Evolutionary conservation across 2,797 vertebrate genomes (phyloP).

Genomic region (Trematomus bernacchii): DNA sequence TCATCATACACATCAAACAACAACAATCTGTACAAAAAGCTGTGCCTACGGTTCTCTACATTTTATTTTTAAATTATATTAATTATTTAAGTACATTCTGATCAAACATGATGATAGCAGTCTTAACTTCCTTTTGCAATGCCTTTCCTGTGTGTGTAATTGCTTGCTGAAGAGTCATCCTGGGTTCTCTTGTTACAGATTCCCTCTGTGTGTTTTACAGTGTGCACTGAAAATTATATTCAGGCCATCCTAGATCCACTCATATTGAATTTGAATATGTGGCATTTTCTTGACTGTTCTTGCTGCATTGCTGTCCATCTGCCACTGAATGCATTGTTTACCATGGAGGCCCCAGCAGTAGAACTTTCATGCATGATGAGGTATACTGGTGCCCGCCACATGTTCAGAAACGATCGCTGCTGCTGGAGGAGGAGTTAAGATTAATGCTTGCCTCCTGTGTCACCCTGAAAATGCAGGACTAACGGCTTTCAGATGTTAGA

Average conservation of each 20-base stretch:
- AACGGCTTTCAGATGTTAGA: slow-evolving; percentile 79
- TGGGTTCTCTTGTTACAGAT: background rate
- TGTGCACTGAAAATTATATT: background rate
- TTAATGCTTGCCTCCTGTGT: slow-evolving; percentile 72
- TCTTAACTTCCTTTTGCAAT: slow-evolving; percentile 37
- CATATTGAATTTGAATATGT: background rate
- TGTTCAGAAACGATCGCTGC: slow-evolving; percentile 54
- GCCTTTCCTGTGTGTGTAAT: slow-evolving; percentile 7
- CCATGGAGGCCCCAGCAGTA: slow-evolving; percentile 21
- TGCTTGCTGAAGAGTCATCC: slow-evolving; percentile 7
- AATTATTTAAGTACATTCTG: slow-evolving; percentile 22
- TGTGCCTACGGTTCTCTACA: background rate
- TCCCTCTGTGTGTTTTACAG: background rate
- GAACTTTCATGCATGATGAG: slow-evolving; percentile 42
- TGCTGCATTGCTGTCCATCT: background rate
- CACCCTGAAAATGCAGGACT: slow-evolving; percentile 71
- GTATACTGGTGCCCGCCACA: slow-evolving; percentile 68
- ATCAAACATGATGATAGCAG: slow-evolving; percentile 34
- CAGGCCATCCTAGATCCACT: background rate
- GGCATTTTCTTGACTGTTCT: background rate
- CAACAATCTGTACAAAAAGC: background rate
- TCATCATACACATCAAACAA: background rate
- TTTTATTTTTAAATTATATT: background rate
- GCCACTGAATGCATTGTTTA: background rate
- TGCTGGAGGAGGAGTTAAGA: slow-evolving; percentile 52